These are phyloP conservation scores for Aleiodes sp. DNA, from an alignment of 1,140 invertebrate genomes.

Conservation along the genomic window DNA sequence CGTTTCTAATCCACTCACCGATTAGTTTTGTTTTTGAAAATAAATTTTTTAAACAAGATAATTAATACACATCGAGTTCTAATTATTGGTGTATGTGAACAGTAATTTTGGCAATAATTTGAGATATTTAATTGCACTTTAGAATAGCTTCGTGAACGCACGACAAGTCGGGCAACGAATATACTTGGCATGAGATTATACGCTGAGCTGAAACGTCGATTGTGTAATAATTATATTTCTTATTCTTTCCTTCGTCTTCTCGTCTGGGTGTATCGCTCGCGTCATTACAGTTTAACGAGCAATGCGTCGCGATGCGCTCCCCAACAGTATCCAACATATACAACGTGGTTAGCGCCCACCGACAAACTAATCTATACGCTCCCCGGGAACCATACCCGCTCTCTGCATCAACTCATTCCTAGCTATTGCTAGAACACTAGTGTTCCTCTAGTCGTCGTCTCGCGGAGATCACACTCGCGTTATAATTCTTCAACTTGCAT, in stretches of 20 bases:
- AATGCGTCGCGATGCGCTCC: constrained; percentile 22
- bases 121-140: neutral
- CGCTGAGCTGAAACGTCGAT: constrained; percentile 29
- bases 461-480: neutral
- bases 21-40: neutral
- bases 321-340: neutral
- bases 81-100: too few species aligned
- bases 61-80: too few species aligned
- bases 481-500: neutral
- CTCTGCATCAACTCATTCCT: constrained; percentile 18
- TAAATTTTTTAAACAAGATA: too few species aligned
- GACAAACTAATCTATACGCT: neutral
- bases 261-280: neutral
- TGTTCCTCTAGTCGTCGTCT: constrained; percentile 31
- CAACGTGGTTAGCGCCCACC: constrained; percentile 6
- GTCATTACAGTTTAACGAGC: constrained; percentile 17
- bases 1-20: neutral
- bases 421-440: constrained; percentile 33
- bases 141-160: neutral
- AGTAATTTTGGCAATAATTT: too few species aligned
- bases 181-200: constrained; percentile 26
- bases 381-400: constrained; percentile 10
- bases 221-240: constrained; percentile 30
- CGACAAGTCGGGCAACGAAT: neutral
- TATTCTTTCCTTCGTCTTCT: constrained; percentile 12